These are phyloP conservation scores for Lepilemur septentrionalis DNA, from an alignment of 2,797 vertebrate species.

Conservation along the genomic window DNA sequence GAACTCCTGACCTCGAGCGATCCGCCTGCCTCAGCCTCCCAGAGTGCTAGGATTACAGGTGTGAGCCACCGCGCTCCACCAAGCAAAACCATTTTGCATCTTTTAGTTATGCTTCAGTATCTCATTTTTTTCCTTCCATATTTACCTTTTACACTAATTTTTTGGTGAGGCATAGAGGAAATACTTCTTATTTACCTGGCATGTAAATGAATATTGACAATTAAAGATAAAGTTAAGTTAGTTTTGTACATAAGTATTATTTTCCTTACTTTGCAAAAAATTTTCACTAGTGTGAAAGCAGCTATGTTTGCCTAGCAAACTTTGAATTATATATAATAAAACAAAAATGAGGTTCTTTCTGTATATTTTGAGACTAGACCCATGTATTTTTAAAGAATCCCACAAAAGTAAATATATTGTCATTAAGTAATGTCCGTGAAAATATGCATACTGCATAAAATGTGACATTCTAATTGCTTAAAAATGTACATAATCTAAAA, in stretches of 20 bases:
- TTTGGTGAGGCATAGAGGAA: neutral
- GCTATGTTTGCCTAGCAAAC: neutral
- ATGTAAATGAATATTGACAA: neutral
- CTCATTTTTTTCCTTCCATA: neutral
- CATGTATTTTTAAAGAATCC: neutral
- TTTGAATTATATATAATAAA: neutral
- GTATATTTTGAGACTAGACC: neutral
- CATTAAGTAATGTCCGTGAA: neutral
- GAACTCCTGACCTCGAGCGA: too few relatives aligned
- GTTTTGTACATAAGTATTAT: neutral
- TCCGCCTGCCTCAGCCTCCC: too few relatives aligned
- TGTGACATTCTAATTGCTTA: neutral
- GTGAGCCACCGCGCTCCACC: too few relatives aligned
- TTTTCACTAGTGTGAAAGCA: constrained; percentile 21
- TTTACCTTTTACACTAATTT: neutral
- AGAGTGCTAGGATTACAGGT: too few relatives aligned
- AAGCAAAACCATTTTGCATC: too few relatives aligned
- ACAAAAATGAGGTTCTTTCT: neutral
- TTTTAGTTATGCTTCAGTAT: neutral
- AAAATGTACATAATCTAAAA: neutral
- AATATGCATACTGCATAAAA: neutral
- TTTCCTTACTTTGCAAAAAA: constrained; percentile 30
- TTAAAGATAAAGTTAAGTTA: neutral
- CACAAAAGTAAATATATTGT: neutral
- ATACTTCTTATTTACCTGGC: neutral